phyloP scores from a whole-genome alignment of 2,888 invertebrate genomes.

The Andrena praecox region DNA sequence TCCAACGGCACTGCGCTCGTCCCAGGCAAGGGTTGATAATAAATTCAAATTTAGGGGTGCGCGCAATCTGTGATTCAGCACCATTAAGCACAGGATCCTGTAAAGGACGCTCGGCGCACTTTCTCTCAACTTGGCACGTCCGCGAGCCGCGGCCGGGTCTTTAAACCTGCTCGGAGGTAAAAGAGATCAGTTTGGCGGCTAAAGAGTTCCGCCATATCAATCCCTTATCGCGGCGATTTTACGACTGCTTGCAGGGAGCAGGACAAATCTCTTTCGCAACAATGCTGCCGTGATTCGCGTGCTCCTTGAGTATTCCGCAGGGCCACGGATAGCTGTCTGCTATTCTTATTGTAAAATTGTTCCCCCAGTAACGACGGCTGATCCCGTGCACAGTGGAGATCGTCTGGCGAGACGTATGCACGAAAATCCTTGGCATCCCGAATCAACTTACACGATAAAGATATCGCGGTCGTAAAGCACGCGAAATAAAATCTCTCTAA shows the following conservation, averaged over 20 bases:
- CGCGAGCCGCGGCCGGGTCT: constrained; percentile 65
- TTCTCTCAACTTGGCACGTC: constrained; percentile 78
- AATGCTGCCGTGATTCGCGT: background rate
- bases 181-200: constrained; percentile 63
- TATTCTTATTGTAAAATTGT: background rate
- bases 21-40: constrained; percentile 81
- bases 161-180: constrained; percentile 67
- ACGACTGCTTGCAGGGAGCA: background rate
- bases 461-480: constrained; percentile 72
- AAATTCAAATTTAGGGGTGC: constrained; percentile 81
- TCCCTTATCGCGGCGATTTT: constrained; percentile 35
- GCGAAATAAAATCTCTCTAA: constrained; percentile 76
- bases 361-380: background rate
- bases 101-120: constrained; percentile 76
- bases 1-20: constrained; percentile 63
- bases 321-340: no score
- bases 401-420: constrained; percentile 35
- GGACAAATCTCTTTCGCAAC: background rate
- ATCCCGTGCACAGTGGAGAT: background rate
- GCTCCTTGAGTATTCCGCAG: no score
- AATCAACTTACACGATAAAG: constrained; percentile 59
- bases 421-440: constrained; percentile 33
- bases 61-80: constrained; percentile 85
- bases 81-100: constrained; percentile 84
- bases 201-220: constrained; percentile 28